phyloP scores from a whole-genome alignment of 2,113 vertebrate species.

The Nesospiza acunhae region DNA sequence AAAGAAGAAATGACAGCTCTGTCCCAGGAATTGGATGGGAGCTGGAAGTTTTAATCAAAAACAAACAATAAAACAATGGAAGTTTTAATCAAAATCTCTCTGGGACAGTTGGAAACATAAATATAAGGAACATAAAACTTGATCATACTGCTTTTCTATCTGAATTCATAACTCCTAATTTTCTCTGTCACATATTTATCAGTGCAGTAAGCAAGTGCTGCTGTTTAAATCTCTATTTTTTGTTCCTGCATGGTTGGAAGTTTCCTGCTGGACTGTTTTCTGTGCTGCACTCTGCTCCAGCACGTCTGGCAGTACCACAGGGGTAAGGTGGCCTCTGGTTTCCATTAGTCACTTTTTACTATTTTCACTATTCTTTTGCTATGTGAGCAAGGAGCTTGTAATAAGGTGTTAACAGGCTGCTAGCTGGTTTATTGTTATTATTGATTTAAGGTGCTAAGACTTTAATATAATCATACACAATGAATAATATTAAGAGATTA shows the following conservation, averaged over 20 bases:
- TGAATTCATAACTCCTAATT: neutral
- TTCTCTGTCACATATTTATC: neutral
- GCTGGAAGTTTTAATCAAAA: neutral
- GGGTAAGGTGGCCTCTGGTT: slow-evolving; percentile 37
- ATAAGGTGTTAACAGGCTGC: slow-evolving; percentile 66
- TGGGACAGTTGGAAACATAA: neutral
- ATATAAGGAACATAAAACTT: neutral
- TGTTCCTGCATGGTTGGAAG: neutral
- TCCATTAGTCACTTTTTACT: slow-evolving; percentile 45
- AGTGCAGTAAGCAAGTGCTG: neutral
- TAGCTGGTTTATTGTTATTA: slow-evolving; percentile 49
- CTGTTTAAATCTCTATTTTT: neutral
- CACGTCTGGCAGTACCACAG: neutral
- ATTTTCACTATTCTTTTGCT: neutral
- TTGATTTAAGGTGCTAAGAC: slow-evolving; percentile 60
- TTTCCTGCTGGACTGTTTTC: neutral
- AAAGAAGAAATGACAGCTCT: neutral
- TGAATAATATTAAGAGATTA: slow-evolving; percentile 23
- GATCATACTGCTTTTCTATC: neutral
- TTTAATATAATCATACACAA: slow-evolving; percentile 38
- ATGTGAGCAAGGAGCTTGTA: slow-evolving; percentile 42
- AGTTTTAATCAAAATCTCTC: neutral
- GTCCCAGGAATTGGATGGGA: neutral
- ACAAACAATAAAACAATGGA: neutral
- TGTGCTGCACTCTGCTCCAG: neutral